Evolutionary conservation across 2,797 vertebrate species (phyloP).

Genomic region (Lutjanus argentimaculatus): DNA sequence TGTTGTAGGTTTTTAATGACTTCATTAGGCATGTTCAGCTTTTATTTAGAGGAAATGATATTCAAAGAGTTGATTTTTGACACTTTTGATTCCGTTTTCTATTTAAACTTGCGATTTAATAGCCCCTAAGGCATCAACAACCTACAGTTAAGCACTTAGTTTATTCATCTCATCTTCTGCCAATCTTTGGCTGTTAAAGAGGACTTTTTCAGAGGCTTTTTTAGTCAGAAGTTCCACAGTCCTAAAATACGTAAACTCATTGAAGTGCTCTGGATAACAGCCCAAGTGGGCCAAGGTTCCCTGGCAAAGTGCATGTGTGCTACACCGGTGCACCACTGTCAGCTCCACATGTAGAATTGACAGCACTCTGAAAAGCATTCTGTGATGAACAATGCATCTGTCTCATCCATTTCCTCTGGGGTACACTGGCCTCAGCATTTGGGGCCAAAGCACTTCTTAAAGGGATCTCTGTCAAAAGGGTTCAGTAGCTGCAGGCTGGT

Average conservation of each 20-base stretch:
- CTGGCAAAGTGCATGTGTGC: conserved; percentile 20
- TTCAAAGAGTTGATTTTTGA: conserved; percentile 18
- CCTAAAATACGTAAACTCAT: conserved; percentile 19
- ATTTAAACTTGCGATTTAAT: conserved; percentile 14
- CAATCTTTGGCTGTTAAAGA: conserved; percentile 4
- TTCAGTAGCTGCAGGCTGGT: conserved; percentile 48
- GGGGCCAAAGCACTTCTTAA: conserved; percentile 51
- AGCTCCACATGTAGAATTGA: conserved; percentile 34
- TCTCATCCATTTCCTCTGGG: conserved; percentile 56
- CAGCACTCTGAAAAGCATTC: conserved; percentile 50
- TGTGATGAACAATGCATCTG: conserved; percentile 59
- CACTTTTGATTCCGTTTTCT: conserved; percentile 7
- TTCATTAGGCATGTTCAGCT: background rate
- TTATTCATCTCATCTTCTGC: conserved; percentile 32
- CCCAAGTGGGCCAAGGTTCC: conserved; percentile 35
- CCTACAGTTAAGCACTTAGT: conserved; percentile 7
- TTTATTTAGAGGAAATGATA: conserved; percentile 16
- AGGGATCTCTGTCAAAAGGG: conserved; percentile 61
- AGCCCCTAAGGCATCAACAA: conserved; percentile 36
- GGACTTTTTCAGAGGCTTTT: background rate
- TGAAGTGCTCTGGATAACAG: conserved; percentile 13
- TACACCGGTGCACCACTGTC: background rate
- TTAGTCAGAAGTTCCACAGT: conserved; percentile 3
- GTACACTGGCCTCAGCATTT: conserved; percentile 27
- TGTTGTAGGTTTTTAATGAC: background rate